Percentiles rank a stretch among this genome's conserved stretches.
Conservation (phyloP, 2,888 invertebrate species). For the Sminthurides aquaticus region DNA sequence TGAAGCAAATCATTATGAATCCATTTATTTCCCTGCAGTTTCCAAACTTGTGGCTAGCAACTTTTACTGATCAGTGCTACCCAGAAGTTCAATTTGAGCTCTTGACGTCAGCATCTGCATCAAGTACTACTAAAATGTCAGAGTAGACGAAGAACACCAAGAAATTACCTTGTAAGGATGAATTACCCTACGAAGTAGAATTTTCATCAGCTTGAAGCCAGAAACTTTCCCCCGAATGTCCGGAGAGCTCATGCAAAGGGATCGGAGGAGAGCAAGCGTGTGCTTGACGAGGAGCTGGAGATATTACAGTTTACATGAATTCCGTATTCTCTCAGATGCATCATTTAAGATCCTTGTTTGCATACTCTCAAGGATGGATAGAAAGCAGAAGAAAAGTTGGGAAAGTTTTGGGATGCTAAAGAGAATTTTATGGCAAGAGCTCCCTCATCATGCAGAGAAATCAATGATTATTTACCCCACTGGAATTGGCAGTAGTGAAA, state of each 20-base stretch:
- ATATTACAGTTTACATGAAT: neutral
- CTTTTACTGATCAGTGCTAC: no score
- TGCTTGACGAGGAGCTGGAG: constrained; percentile 31
- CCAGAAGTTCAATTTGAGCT: no score
- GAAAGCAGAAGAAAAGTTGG: no score
- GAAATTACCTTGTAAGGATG: neutral
- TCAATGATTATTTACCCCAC: constrained; percentile 8
- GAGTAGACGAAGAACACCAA: no score
- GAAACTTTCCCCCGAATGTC: constrained; percentile 15
- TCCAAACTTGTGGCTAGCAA: no score
- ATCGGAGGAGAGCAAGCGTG: constrained; percentile 28
- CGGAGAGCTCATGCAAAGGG: constrained; percentile 20
- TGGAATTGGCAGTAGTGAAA: constrained; percentile 21
- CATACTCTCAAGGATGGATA: neutral
- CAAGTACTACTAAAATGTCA: no score
- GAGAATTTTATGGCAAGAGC: neutral
- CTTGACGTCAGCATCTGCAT: no score
- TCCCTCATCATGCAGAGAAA: neutral
- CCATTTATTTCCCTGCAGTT: no score
- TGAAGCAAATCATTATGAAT: constrained; percentile 5
- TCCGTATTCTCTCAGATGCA: no score
- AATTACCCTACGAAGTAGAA: neutral
- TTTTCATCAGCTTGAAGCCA: constrained; percentile 1
- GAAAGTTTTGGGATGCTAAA: no score
- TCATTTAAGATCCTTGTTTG: no score